Evolutionary conservation across 2,888 invertebrate genomes (phyloP), one percentile per base, ranked within the genome.

Genomic region (Phalangium opilio): DNA sequence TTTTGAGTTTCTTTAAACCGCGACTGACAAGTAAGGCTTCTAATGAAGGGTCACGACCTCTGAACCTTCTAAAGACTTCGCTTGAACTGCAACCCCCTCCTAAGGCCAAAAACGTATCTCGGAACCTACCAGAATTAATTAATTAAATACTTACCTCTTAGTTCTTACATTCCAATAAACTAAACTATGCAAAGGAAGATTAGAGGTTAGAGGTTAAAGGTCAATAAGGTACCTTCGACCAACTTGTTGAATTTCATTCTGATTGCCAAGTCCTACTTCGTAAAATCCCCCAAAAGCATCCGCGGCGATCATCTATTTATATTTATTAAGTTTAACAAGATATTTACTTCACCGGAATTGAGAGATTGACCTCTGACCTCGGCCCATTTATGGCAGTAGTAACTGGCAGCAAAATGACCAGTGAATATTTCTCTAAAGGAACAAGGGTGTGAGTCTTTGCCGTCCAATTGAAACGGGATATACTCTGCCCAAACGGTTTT

Each of bases 11-110:
- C 12, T 14, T 44, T 19, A 44, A 4, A n/a, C 44, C 44, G n/a
- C 40, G 43, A 19, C 34, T 40, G 3, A 21, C 45, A n/a, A 90
- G 66, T 35, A 90, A 67, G 0, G 87, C 84, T 61, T 83, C 79
- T 0, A 82, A 79, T 2, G 83, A 83, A 0, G 91, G 91, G 68
- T 95, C 91, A 43, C 93, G 74, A 1, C 93, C 93, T 53, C 87
- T 74, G 68, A 93, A 95, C 61, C 81, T 75, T 48, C 91, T 73
- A 68, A 95, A 95, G 5, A 87, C 77, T 69, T 91, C 84, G 52
- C 76, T 77, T 0, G 86, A 78, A 55, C 83, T 78, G 55, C 79
- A 76, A 51, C 81, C 79, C 3, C 91, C 89, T 7, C 89, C 90
- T 3, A 78, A 71, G 1, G 83, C 74, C 52, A 95, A 72, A 35